A percentile compares a stretch with the other conserved stretches of the same genome.
Evolutionary conservation across 2,113 vertebrate genomes (phyloP).

Genomic region (Enhydra lutris): DNA sequence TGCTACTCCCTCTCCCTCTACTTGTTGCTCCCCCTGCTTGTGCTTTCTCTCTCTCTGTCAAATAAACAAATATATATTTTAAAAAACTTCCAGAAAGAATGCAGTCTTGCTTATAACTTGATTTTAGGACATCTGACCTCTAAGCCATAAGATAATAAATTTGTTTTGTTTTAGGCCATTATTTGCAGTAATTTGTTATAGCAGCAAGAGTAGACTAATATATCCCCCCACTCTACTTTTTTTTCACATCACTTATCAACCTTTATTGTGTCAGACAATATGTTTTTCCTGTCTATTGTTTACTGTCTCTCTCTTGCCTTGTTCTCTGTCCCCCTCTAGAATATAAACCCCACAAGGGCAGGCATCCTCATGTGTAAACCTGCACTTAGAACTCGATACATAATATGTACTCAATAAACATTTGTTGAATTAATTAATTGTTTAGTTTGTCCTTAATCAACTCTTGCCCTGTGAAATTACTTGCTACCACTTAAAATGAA

Average conservation of each 20-base stretch:
- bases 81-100: neutral
- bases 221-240: neutral
- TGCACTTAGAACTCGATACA: neutral
- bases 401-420: neutral
- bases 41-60: too few species aligned
- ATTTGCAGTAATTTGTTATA: neutral
- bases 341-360: neutral
- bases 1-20: too few species aligned
- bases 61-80: too few species aligned
- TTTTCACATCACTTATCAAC: neutral
- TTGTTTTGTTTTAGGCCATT: neutral
- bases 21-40: too few species aligned
- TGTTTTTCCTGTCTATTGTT: neutral
- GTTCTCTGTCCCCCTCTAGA: neutral
- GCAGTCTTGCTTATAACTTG: neutral
- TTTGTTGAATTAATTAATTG: constrained; percentile 22
- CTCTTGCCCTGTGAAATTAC: constrained; percentile 19
- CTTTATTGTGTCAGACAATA: neutral
- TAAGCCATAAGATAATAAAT: neutral
- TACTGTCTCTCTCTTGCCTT: neutral
- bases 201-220: neutral
- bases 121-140: neutral
- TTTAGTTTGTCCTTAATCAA: neutral
- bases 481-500: neutral
- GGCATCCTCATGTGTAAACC: neutral